Percentiles rank a stretch among this genome's conserved stretches.
Evolutionary conservation across 92 coral and sea anemone genomes (phyloP).

Genomic region (Blastomussa wellsi): DNA sequence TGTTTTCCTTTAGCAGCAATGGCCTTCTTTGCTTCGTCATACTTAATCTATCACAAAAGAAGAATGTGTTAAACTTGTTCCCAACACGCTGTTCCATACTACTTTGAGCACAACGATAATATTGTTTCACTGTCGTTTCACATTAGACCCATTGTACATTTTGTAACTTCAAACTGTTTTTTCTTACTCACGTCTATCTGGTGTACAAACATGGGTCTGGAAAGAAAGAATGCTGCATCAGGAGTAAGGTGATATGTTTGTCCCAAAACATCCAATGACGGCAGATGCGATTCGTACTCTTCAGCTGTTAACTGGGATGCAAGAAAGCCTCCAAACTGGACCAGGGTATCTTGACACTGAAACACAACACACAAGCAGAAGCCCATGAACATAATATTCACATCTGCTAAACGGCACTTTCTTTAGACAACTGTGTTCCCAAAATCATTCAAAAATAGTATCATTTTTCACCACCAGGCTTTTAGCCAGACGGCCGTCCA

Average conservation of each 20-base stretch:
- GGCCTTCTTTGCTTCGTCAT: slow-evolving; percentile 59
- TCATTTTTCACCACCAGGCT: too few species aligned
- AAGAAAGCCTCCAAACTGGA: slow-evolving; percentile 97
- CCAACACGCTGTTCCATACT: background rate
- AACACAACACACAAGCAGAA: background rate
- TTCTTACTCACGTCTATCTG: slow-evolving; percentile 74
- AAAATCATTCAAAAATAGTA: background rate
- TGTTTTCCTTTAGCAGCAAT: slow-evolving; percentile 40
- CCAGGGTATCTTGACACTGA: slow-evolving; percentile 96
- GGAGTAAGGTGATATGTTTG: slow-evolving; percentile 89
- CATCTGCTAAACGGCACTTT: background rate
- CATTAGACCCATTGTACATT: too few species aligned
- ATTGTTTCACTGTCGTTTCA: background rate
- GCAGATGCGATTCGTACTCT: slow-evolving; percentile 85
- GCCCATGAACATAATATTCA: background rate
- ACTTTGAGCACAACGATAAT: background rate
- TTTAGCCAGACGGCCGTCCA: too few species aligned
- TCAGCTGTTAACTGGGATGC: slow-evolving; percentile 93
- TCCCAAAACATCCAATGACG: slow-evolving; percentile 80
- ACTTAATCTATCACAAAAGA: slow-evolving; percentile 50
- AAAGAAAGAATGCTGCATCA: slow-evolving; percentile 94
- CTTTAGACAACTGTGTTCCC: background rate
- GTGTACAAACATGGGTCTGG: slow-evolving; percentile 94
- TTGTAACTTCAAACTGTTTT: background rate
- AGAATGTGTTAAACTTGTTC: background rate